These are phyloP conservation scores for Myripristis murdjan DNA, from an alignment of 2,797 vertebrate species.

Conservation along the genomic window DNA sequence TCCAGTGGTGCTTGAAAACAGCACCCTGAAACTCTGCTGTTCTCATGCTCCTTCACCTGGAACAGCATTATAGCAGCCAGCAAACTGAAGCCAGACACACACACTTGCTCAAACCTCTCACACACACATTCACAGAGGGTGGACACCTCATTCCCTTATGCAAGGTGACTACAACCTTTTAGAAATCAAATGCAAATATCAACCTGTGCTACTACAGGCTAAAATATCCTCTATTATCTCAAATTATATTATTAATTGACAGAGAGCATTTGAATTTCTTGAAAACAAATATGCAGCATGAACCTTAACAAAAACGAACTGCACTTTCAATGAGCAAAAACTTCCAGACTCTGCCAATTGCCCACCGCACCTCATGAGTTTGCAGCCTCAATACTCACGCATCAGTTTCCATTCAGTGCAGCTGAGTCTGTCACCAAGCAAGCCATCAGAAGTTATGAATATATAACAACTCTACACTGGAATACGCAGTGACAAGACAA, in stretches of 20 bases:
- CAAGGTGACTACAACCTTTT: background rate
- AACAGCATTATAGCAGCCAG: constrained; percentile 78
- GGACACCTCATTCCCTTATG: constrained; percentile 29
- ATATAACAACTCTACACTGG: background rate
- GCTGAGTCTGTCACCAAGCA: constrained; percentile 3
- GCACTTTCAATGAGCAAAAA: too few species aligned
- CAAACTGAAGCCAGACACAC: constrained; percentile 47
- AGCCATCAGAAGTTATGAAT: constrained; percentile 2
- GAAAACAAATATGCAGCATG: too few species aligned
- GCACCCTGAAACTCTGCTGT: constrained; percentile 75
- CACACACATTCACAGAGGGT: constrained; percentile 22
- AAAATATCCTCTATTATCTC: constrained; percentile 12
- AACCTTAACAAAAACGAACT: too few species aligned
- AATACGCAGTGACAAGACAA: background rate
- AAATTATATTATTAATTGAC: too few species aligned
- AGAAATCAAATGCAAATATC: constrained; percentile 31
- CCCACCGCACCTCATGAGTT: too few species aligned
- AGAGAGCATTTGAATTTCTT: too few species aligned
- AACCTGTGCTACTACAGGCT: background rate
- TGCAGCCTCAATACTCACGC: background rate
- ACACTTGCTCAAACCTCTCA: constrained; percentile 8
- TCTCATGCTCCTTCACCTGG: constrained; percentile 77
- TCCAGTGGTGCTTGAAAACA: constrained; percentile 82
- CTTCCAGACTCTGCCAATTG: too few species aligned
- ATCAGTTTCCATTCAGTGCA: background rate